Base-by-base conservation (phyloP, 1,140 invertebrate species). In the Anastrepha obliqua region DNA sequence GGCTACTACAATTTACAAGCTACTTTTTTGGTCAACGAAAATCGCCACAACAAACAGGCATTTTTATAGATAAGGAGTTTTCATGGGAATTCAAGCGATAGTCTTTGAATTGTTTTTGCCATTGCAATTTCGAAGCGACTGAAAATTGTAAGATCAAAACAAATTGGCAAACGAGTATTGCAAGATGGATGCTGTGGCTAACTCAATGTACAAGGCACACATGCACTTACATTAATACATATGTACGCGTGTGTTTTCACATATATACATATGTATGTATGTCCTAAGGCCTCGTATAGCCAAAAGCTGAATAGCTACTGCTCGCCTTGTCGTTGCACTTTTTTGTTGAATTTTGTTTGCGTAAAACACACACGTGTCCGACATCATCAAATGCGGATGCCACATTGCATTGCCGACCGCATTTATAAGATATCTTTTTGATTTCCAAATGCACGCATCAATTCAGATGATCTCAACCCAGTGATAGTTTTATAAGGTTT, bases 331-430 rank as follows among this genome's bases (percentile, higher is more conserved):
- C 15, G 60, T 17, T 62, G 60, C 6, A 62, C n/a, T 62, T 62
- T 62, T 62, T 62, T 17, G 4, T 5, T 62, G 60, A 8, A 13
- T 62, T 62, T 62, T 62, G 60, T 62, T 62, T 62, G 15, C 64
- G n/a, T 39, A 67, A 29, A 67, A 39, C 5, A 39, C 29, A 55
- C 74, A 81, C n/a, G 74, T 55, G 74, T 20, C 74, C 44, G 47
- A n/a, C 44, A 11, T 81, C 74, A 55, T 81, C 47, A 81, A 81
- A 20, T 55, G n/a, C 74, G 74, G 44, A 51, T 81, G 74, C 74
- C 47, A 51, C 74, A 81, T 55, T 20, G 17, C 47, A 81, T 20
- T 11, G 74, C 20, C 47, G 74, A 81, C 74, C 74, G 74, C 74
- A 81, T 81, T 81, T 55, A 29, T 55, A 20, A 13, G n/a, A 81